These are phyloP conservation scores for Philereme transversata DNA, from an alignment of 2,888 invertebrate species.

Conservation along the genomic window DNA sequence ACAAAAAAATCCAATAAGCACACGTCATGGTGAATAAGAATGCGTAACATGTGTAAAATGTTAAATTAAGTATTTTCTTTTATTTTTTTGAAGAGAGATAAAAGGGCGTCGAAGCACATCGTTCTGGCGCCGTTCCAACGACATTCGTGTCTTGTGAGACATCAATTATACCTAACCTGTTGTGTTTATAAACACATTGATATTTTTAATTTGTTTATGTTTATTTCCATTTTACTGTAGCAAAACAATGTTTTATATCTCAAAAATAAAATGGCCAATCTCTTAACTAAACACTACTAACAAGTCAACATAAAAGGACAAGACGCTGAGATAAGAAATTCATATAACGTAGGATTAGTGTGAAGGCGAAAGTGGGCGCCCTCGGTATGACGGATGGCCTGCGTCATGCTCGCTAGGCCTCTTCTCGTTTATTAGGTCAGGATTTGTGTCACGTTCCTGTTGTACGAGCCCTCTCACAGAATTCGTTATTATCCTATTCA, in stretches of 20 bases:
- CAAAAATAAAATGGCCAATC: conserved; percentile 10
- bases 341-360: conserved; percentile 26
- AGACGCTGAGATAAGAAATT: conserved; percentile 25
- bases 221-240: conserved; percentile 12
- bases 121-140: conserved; percentile 67
- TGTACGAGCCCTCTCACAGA: conserved; percentile 54
- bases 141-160: conserved; percentile 59
- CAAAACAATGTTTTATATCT: conserved; percentile 2
- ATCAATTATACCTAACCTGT: conserved; percentile 52
- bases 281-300: conserved; percentile 18
- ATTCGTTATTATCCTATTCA: conserved; percentile 61
- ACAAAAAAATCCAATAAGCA: conserved; percentile 53
- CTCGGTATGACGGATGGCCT: conserved; percentile 54
- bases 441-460: conserved; percentile 66
- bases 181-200: conserved; percentile 66
- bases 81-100: conserved; percentile 62
- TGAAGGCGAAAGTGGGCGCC: conserved; percentile 44
- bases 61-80: conserved; percentile 68
- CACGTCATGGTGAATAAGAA: conserved; percentile 44
- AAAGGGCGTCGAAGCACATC: conserved; percentile 65
- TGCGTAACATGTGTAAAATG: conserved; percentile 61
- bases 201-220: conserved; percentile 33
- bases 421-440: conserved; percentile 59
- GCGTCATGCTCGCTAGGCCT: conserved; percentile 41
- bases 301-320: conserved; percentile 6